Evolutionary conservation across 37 sponge, comb jelly and placozoan species (phyloP).

Genomic region (Amphimedon queenslandica): DNA sequence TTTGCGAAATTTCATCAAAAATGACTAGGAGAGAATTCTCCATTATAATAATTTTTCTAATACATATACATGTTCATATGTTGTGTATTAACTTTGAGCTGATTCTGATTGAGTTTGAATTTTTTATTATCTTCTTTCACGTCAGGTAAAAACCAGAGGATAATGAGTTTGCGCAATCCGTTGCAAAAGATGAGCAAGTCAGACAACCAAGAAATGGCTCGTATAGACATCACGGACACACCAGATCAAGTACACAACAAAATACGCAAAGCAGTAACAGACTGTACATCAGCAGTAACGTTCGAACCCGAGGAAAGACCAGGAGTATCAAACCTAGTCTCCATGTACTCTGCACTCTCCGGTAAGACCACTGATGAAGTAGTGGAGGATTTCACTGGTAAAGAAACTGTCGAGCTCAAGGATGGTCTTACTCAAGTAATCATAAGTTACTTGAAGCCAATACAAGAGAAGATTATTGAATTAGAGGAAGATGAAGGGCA

Average conservation of each 20-base stretch:
- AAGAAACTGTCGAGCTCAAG: slow-evolving; percentile 55
- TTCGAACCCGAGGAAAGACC: slow-evolving; percentile 70
- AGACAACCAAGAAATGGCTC: slow-evolving; percentile 46
- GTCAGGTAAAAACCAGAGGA: no score
- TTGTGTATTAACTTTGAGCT: no score
- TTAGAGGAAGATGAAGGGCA: slow-evolving; percentile 35
- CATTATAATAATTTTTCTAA: no score
- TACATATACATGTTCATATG: no score
- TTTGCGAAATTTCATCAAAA: no score
- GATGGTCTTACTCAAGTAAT: slow-evolving; percentile 51
- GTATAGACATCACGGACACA: slow-evolving; percentile 71
- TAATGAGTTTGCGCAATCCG: slow-evolving; percentile 78
- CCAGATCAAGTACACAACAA: slow-evolving; percentile 70
- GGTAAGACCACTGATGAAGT: slow-evolving; percentile 29
- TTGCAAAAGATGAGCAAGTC: slow-evolving; percentile 91
- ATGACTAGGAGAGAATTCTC: no score
- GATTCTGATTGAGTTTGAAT: no score
- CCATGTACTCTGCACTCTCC: slow-evolving; percentile 52
- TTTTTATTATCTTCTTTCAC: no score
- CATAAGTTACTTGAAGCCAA: slow-evolving; percentile 39
- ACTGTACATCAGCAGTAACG: slow-evolving; percentile 35
- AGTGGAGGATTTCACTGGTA: slow-evolving; percentile 46
- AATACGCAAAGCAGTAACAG: slow-evolving; percentile 73
- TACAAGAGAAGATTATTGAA: slow-evolving; percentile 21
- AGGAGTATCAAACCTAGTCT: slow-evolving; percentile 75